Percentiles rank a stretch among this genome's conserved stretches.
These are phyloP conservation scores for Pissodes strobi DNA, from an alignment of 1,140 invertebrate species.

Conservation along the genomic window DNA sequence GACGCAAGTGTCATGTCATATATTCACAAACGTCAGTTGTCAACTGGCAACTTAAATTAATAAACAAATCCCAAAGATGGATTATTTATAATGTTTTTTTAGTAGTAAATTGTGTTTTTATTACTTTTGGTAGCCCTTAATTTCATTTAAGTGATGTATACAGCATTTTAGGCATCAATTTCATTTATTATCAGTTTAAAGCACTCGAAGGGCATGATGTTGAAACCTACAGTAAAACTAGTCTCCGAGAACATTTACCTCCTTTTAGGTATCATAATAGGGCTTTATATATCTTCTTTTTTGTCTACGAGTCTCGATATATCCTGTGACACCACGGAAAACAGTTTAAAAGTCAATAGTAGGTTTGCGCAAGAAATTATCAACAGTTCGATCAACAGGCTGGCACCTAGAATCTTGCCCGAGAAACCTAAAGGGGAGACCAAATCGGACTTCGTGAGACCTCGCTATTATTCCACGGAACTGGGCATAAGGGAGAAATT, in stretches of 20 bases:
- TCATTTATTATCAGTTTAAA: no score
- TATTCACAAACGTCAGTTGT: no score
- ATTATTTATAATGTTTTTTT: no score
- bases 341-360: constrained; percentile 19
- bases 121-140: no score
- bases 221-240: constrained; percentile 32
- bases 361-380: constrained; percentile 37
- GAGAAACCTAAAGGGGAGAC: constrained; percentile 36
- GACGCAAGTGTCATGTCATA: no score
- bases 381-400: constrained; percentile 36
- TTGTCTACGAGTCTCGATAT: constrained; percentile 30
- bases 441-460: constrained; percentile 65
- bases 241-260: constrained; percentile 45
- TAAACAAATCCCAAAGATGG: no score
- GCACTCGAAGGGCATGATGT: no score
- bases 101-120: no score
- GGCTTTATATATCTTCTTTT: constrained; percentile 45
- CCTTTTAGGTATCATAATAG: constrained; percentile 45
- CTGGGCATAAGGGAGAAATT: constrained; percentile 87
- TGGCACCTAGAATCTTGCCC: constrained; percentile 27
- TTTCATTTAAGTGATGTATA: no score
- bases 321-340: constrained; percentile 25
- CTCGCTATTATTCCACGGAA: constrained; percentile 90
- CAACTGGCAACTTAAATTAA: no score
- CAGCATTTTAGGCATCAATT: no score